Conservation (phyloP, 2,797 vertebrate genomes). For the Petrocephalus sullivani region DNA sequence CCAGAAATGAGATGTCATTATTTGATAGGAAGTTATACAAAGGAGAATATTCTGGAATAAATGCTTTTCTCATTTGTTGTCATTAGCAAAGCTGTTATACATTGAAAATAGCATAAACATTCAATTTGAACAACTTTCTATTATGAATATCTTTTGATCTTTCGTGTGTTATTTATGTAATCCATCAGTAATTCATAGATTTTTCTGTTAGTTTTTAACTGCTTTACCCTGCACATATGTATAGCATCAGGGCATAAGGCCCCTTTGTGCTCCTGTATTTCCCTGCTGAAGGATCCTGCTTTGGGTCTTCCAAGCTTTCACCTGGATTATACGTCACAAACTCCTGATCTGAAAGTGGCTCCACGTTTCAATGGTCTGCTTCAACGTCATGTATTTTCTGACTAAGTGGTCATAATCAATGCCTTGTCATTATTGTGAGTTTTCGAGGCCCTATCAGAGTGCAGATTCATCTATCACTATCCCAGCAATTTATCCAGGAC, state of each 20-base stretch:
- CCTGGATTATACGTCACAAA: neutral
- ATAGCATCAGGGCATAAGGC: neutral
- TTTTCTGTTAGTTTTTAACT: neutral
- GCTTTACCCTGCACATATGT: neutral
- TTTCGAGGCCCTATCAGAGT: neutral
- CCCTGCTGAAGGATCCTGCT: neutral
- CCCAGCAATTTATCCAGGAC: neutral
- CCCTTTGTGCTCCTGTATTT: neutral
- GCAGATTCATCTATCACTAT: neutral
- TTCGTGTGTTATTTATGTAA: neutral
- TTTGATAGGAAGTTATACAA: slow-evolving; percentile 20
- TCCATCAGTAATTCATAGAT: neutral
- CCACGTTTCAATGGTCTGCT: neutral
- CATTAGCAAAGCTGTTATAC: neutral
- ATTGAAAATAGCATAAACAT: neutral
- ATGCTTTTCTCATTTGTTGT: neutral
- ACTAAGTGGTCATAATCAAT: neutral
- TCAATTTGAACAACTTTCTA: neutral
- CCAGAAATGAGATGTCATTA: slow-evolving; percentile 29
- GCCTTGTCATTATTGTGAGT: neutral
- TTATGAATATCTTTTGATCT: neutral
- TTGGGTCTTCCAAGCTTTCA: neutral
- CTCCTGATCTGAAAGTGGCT: neutral
- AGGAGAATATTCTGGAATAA: neutral
- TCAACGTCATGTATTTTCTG: neutral